Conservation (phyloP, 2,888 invertebrate species). For the Callinectes sapidus region DNA sequence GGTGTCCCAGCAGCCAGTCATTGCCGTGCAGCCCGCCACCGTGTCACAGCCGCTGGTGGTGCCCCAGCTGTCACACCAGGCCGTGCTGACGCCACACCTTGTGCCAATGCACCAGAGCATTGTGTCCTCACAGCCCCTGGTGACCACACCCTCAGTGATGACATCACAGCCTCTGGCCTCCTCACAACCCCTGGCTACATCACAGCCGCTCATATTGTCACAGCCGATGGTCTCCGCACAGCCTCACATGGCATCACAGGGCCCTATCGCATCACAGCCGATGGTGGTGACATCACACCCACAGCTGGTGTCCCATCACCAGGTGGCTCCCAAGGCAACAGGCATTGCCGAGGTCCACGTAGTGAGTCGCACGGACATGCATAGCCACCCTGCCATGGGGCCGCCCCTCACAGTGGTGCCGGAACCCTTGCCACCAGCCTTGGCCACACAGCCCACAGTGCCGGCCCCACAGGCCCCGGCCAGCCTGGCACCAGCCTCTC, state of each 20-base stretch:
- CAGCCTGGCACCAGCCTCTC: conserved; percentile 29
- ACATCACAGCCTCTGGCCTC: not conserved
- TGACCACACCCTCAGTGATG: not conserved
- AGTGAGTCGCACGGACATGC: conserved; percentile 14
- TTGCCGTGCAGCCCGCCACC: conserved; percentile 24
- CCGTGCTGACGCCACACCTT: conserved; percentile 21
- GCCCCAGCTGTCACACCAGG: conserved; percentile 29
- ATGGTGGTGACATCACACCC: conserved; percentile 43
- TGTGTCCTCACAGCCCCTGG: conserved; percentile 17
- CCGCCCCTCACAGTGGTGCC: not conserved
- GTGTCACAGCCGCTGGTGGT: conserved; percentile 36
- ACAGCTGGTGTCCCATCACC: conserved; percentile 41
- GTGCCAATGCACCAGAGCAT: not conserved
- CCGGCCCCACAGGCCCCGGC: conserved; percentile 27
- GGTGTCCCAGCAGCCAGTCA: conserved; percentile 41
- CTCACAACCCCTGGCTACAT: conserved; percentile 33
- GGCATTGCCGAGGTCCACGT: not conserved
- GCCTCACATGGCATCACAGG: conserved; percentile 42
- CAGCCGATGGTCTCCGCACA: conserved; percentile 48
- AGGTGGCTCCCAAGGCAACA: not conserved
- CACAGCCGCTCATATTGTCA: conserved; percentile 46
- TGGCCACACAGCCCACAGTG: conserved; percentile 20
- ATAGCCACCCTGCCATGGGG: conserved; percentile 21
- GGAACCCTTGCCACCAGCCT: conserved; percentile 21
- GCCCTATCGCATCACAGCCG: conserved; percentile 49